Evolutionary conservation across 2,888 invertebrate species (phyloP).

Genomic region (Andrena bucephala): DNA sequence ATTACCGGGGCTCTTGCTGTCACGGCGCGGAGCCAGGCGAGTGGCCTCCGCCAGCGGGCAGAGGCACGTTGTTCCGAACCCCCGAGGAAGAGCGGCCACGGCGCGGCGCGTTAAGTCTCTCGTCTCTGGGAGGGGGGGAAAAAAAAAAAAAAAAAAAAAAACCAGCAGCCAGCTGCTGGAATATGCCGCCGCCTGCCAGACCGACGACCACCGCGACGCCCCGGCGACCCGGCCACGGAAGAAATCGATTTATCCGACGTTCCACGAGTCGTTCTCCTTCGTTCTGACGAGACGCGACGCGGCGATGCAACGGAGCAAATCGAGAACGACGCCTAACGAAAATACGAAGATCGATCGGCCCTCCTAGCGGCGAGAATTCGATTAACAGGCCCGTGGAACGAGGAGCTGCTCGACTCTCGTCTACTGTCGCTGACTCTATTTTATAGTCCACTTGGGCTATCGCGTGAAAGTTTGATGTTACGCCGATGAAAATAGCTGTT

Average conservation of each 20-base stretch:
- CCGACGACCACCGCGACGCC: conserved; percentile 17
- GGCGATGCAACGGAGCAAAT: conserved; percentile 1
- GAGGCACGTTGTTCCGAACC: conserved; percentile 54
- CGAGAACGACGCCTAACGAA: not conserved
- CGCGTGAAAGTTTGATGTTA: not conserved
- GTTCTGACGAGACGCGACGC: conserved; percentile 5
- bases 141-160: no score
- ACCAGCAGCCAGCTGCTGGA: conserved; percentile 6
- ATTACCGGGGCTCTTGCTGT: conserved; percentile 61
- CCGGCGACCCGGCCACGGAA: conserved; percentile 42
- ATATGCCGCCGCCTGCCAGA: conserved; percentile 8
- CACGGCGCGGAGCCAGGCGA: conserved; percentile 37
- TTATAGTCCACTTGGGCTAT: no score
- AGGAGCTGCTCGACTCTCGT: not conserved
- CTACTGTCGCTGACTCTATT: no score
- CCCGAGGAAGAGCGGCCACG: conserved; percentile 55
- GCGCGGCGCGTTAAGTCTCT: conserved; percentile 50
- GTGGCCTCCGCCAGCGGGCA: conserved; percentile 48
- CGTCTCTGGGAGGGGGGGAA: conserved; percentile 7
- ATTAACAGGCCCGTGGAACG: not conserved
- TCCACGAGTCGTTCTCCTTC: conserved; percentile 46
- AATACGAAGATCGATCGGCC: conserved; percentile 31
- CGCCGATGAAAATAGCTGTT: conserved; percentile 1
- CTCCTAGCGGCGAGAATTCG: not conserved
- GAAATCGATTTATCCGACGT: conserved; percentile 69